Percentiles rank a stretch among this genome's conserved stretches.
Evolutionary conservation across 2,888 invertebrate species (phyloP).

Genomic region (Antitype chi): DNA sequence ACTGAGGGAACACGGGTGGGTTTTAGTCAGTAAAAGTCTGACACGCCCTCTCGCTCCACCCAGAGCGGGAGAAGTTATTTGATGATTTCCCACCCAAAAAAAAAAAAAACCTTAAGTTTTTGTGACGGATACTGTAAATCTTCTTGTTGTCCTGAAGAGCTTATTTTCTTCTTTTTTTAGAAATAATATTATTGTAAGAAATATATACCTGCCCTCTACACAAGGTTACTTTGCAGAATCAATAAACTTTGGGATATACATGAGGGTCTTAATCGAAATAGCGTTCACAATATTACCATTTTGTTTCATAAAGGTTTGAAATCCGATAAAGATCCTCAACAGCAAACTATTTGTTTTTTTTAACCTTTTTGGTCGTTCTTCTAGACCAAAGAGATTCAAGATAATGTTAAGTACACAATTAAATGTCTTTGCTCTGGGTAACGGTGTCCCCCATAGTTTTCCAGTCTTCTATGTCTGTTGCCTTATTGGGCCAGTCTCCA

Average conservation of each 20-base stretch:
- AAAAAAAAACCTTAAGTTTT: too few relatives aligned
- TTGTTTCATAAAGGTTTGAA: not conserved
- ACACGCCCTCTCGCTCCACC: too few relatives aligned
- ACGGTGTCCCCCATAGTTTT: not conserved
- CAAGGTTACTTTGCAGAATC: not conserved
- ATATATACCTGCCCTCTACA: not conserved
- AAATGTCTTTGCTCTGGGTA: too few relatives aligned
- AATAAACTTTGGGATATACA: not conserved
- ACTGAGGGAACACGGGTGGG: too few relatives aligned
- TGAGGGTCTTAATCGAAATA: not conserved
- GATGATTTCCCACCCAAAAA: too few relatives aligned
- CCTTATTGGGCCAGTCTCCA: not conserved
- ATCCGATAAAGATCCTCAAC: not conserved
- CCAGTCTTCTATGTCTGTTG: not conserved
- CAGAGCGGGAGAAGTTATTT: too few relatives aligned
- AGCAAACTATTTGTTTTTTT: not conserved
- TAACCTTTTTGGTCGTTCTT: too few relatives aligned
- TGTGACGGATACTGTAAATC: constrained; percentile 37
- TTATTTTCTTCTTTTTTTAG: constrained; percentile 18
- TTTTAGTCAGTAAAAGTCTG: too few relatives aligned
- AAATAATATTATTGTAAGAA: not conserved
- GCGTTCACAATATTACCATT: not conserved
- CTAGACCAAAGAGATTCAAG: too few relatives aligned
- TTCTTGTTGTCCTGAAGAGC: constrained; percentile 12
- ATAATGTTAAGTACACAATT: too few relatives aligned